A percentile compares a stretch with the other conserved stretches of the same genome.
phyloP scores from a whole-genome alignment of 2,797 vertebrate genomes.

The Characodon lateralis region DNA sequence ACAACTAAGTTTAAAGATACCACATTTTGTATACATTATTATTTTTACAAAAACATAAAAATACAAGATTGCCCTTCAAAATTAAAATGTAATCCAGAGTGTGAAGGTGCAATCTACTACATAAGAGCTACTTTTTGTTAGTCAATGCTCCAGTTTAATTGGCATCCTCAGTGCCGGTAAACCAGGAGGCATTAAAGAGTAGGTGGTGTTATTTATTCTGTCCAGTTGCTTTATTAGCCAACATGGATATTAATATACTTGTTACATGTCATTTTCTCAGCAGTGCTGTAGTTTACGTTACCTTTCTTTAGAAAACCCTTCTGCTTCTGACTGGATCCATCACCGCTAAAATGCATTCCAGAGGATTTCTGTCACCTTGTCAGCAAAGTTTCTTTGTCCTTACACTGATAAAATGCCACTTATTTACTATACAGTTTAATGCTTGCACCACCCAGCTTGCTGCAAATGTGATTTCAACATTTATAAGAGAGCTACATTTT shows the following conservation, averaged over 20 bases:
- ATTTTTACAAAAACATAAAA: neutral
- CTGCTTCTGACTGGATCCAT: constrained; percentile 33
- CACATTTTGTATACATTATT: constrained; percentile 50
- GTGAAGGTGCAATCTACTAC: neutral
- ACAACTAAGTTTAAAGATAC: constrained; percentile 23
- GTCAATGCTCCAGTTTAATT: constrained; percentile 36
- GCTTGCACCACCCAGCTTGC: constrained; percentile 45
- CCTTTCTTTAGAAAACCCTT: constrained; percentile 43
- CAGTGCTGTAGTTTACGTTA: constrained; percentile 64
- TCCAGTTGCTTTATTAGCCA: constrained; percentile 20
- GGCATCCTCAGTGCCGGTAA: constrained; percentile 3
- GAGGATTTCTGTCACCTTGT: constrained; percentile 29
- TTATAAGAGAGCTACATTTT: constrained; percentile 35
- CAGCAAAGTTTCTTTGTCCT: constrained; percentile 37
- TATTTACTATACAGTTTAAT: constrained; percentile 55
- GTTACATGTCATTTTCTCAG: constrained; percentile 43
- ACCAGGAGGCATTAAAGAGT: constrained; percentile 6
- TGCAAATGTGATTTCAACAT: constrained; percentile 52
- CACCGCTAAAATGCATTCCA: constrained; percentile 56
- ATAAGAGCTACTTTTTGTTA: constrained; percentile 2
- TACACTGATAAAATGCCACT: constrained; percentile 62
- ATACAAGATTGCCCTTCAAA: constrained; percentile 21
- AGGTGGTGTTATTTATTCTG: constrained; percentile 6
- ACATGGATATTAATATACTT: constrained; percentile 12
- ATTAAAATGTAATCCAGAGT: constrained; percentile 19